Percentiles rank a stretch among this genome's conserved stretches.
These are phyloP conservation scores for Bombus consobrinus DNA, from an alignment of 1,140 invertebrate genomes.

Conservation along the genomic window DNA sequence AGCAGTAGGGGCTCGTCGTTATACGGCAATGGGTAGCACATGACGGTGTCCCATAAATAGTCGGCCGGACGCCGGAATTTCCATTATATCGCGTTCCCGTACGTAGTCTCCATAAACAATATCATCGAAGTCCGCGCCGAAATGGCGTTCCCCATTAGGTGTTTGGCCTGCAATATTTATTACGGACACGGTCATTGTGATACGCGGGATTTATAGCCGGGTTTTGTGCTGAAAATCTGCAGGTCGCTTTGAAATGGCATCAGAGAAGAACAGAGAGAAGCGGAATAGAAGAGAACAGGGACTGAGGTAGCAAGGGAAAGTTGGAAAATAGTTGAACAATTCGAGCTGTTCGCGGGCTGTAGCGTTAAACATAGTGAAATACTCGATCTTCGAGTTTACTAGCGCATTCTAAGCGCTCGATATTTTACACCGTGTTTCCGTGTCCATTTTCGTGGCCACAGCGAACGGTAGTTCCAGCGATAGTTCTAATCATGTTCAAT, in stretches of 20 bases:
- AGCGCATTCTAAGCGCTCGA: not conserved
- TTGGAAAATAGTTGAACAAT: slow-evolving; percentile 35
- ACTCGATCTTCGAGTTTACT: not conserved
- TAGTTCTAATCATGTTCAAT: slow-evolving; percentile 37
- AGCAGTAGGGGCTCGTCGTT: slow-evolving; percentile 19
- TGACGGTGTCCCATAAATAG: slow-evolving; percentile 74
- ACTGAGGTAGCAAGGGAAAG: not conserved
- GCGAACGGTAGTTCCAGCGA: not conserved
- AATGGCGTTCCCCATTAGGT: slow-evolving; percentile 68
- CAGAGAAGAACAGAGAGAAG: no score
- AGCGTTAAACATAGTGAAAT: not conserved
- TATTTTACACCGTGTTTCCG: slow-evolving; percentile 2
- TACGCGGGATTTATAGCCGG: slow-evolving; percentile 59
- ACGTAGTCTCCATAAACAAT: slow-evolving; percentile 73
- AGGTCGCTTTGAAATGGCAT: not conserved
- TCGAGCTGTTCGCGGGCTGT: not conserved
- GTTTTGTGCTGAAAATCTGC: slow-evolving; percentile 52
- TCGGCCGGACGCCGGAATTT: slow-evolving; percentile 70
- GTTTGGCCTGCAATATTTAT: slow-evolving; percentile 71
- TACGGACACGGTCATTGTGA: slow-evolving; percentile 66
- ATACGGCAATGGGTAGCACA: slow-evolving; percentile 47
- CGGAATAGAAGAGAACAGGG: no score
- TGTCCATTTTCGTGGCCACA: not conserved
- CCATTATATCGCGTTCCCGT: slow-evolving; percentile 73
- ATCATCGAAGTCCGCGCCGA: slow-evolving; percentile 70